Percentiles rank a stretch among this genome's conserved stretches.
Conservation (phyloP, 2,888 invertebrate species). For the Drosophila leonis region DNA sequence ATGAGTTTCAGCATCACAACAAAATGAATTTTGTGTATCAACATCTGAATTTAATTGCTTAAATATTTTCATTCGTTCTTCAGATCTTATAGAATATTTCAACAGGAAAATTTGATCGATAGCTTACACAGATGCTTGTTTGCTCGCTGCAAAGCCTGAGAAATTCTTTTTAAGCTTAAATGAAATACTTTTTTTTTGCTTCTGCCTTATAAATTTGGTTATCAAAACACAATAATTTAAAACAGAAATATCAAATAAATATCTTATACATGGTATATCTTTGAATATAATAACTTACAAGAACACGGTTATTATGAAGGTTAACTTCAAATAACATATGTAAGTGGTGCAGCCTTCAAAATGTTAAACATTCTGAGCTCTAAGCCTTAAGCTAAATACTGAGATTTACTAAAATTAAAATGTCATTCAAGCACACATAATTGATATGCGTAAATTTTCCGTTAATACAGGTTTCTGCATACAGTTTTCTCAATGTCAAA, state of each 20-base stretch:
- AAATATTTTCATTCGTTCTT: too few relatives aligned
- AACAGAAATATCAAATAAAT: not conserved
- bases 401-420: not conserved
- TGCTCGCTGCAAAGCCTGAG: too few relatives aligned
- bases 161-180: not conserved
- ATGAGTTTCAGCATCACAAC: not conserved
- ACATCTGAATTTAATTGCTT: not conserved
- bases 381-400: not conserved
- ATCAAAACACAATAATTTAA: not conserved
- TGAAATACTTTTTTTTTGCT: not conserved
- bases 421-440: not conserved
- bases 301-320: not conserved
- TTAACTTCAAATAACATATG: not conserved
- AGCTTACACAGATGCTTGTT: not conserved
- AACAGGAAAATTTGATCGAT: not conserved
- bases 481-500: not conserved
- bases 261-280: too few relatives aligned
- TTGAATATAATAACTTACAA: not conserved
- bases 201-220: not conserved
- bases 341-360: not conserved
- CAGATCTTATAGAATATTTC: not conserved
- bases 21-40: not conserved
- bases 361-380: not conserved
- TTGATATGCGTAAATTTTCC: slow-evolving; percentile 6
- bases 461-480: not conserved